Conservation (phyloP, 2,888 invertebrate species). For the Chloromyia formosa region DNA sequence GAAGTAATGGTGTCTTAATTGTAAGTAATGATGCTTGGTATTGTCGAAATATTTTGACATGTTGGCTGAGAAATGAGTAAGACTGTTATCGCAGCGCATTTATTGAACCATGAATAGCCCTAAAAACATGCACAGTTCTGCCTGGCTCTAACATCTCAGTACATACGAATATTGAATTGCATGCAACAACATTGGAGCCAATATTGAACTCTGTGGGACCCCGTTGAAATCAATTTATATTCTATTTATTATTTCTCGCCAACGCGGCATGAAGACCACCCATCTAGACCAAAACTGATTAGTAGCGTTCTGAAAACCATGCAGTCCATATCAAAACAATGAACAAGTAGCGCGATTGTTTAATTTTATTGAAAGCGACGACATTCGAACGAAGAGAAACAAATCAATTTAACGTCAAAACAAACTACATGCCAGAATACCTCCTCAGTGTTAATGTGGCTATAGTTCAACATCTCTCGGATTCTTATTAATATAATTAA, state of each 20-base stretch:
- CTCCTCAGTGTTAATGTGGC: slow-evolving; percentile 14
- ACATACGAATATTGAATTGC: background rate
- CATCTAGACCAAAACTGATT: background rate
- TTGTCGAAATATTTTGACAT: background rate
- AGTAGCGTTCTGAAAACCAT: background rate
- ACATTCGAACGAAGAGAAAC: background rate
- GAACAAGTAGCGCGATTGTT: background rate
- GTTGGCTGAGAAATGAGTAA: background rate
- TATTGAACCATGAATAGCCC: no score
- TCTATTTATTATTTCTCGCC: background rate
- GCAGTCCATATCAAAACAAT: slow-evolving; percentile 4
- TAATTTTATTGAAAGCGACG: slow-evolving; percentile 3
- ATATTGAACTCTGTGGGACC: background rate
- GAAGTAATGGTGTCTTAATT: slow-evolving; percentile 13
- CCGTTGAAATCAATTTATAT: background rate
- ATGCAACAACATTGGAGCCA: background rate
- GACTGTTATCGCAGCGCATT: background rate
- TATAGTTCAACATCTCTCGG: background rate
- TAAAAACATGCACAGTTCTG: no score
- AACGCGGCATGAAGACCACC: slow-evolving; percentile 8
- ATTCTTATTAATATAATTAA: slow-evolving; percentile 26
- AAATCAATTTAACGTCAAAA: slow-evolving; percentile 31
- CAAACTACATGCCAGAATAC: background rate
- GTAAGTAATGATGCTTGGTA: slow-evolving; percentile 12
- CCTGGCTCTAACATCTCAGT: no score